A percentile compares a stretch with the other conserved stretches of the same genome.
phyloP scores from a whole-genome alignment of 2,113 vertebrate genomes.

The Saguinus imperator region DNA sequence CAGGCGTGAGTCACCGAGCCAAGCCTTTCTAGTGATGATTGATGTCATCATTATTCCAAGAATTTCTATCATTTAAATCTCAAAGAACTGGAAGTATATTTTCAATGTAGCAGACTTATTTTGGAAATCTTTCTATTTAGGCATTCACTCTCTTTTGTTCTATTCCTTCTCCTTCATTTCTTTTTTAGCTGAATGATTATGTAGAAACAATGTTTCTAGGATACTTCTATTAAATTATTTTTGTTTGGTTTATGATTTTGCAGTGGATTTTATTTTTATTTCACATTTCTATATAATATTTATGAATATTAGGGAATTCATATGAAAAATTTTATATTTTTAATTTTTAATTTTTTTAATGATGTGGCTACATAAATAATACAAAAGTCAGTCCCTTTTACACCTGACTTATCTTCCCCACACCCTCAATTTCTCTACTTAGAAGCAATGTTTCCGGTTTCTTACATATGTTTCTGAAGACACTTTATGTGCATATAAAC shows the following conservation, averaged over 20 bases:
- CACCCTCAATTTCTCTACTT: background rate
- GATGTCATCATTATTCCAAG: background rate
- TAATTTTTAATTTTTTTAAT: background rate
- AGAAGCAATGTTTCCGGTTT: background rate
- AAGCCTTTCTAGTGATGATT: background rate
- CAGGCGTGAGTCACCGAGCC: background rate
- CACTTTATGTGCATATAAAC: background rate
- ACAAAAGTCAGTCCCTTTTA: background rate
- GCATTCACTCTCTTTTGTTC: background rate
- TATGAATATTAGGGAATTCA: background rate
- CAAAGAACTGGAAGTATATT: background rate
- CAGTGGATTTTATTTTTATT: slow-evolving; percentile 37
- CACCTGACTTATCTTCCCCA: background rate
- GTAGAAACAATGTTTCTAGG: background rate
- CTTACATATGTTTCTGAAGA: background rate
- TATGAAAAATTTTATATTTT: background rate
- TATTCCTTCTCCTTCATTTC: background rate
- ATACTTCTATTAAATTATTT: background rate
- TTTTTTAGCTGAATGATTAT: background rate
- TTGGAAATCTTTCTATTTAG: background rate
- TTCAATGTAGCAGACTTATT: background rate
- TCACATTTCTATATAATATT: slow-evolving; percentile 23
- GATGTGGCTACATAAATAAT: slow-evolving; percentile 3
- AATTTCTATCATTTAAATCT: slow-evolving; percentile 17
- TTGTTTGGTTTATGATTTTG: slow-evolving; percentile 27